Evolutionary conservation across 2,888 invertebrate genomes (phyloP), one percentile per base, ranked within the genome.

Genomic region (Cataglyphis rosenhaueri): DNA sequence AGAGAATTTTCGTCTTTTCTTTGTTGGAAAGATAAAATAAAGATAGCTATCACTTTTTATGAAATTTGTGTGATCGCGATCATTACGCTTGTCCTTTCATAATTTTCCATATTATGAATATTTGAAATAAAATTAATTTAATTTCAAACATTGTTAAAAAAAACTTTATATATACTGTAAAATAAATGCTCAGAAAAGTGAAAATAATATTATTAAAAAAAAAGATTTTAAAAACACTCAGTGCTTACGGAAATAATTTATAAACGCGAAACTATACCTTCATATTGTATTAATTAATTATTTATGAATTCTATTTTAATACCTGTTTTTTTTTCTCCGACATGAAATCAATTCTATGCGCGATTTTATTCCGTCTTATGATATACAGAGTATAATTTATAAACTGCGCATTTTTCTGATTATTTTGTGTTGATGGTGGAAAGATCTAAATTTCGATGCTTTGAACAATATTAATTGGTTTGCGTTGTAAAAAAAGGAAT

Each of bases 11-110:
- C 32, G 12, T 57, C 10, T 41, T n/a, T 32, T 32, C 5, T 44
- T 41, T 21, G 1, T 44, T 35, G 57, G n/a, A 66, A 70, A n/a
- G 4, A 8, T 44, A n/a, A 70, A 61, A 70, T 48, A 70, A 70
- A 59, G 59, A 70, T 70, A 70, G 35, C 61, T 79, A 29, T 79
- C 35, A 79, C 48, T 79, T 79, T 57, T 59, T 44, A 12, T 35
- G 18, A 25, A 59, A 70, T 70, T 21, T 44, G 21, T 57, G n/a
- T 10, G 25, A 66, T 68, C 41, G 35, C 70, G 35, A 59, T 70
- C 32, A 70, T 79, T 59, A 78, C 21, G 59, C 70, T 79, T 78
- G 68, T 78, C 66, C 44, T 68, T 70, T 70, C 59, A 55, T 5
- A 65, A 59, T 44, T 76, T 52, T 55, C 21, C 8, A 6, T 38